Conservation (phyloP, 2,888 invertebrate species). For the Bellardia pandia region DNA sequence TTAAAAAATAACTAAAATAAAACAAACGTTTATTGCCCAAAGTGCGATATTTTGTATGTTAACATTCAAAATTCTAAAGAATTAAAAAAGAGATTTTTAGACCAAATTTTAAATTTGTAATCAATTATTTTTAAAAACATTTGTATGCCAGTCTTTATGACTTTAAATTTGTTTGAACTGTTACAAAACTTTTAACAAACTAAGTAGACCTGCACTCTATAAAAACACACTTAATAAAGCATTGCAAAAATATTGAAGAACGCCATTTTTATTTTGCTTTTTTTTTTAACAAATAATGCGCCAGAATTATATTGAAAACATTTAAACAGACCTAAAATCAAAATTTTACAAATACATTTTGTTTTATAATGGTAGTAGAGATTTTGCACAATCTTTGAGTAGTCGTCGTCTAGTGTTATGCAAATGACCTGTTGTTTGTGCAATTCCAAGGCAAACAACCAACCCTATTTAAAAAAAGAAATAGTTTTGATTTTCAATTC, state of each 20-base stretch:
- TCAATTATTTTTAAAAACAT: too few relatives aligned
- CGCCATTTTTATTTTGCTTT: conserved; percentile 4
- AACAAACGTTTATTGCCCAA: too few relatives aligned
- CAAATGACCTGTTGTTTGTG: conserved; percentile 71
- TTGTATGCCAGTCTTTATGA: too few relatives aligned
- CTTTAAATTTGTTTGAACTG: too few relatives aligned
- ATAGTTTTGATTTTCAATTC: conserved; percentile 13
- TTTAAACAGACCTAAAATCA: conserved; percentile 6
- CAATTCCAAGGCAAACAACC: conserved; percentile 14
- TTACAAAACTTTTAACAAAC: too few relatives aligned
- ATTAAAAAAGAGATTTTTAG: too few relatives aligned
- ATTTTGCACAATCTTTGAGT: conserved; percentile 19
- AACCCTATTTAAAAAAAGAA: conserved; percentile 42
- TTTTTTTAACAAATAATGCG: not conserved
- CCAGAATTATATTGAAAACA: not conserved
- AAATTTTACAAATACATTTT: conserved; percentile 18
- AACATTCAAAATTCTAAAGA: too few relatives aligned
- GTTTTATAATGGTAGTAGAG: conserved; percentile 11
- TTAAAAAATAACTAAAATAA: too few relatives aligned
- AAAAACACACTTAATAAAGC: not conserved
- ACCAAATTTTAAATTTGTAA: too few relatives aligned
- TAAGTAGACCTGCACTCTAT: too few relatives aligned
- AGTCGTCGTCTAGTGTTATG: conserved; percentile 50
- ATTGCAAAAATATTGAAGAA: not conserved
- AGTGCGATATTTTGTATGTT: too few relatives aligned